A percentile compares a stretch with the other conserved stretches of the same genome.
phyloP scores from a whole-genome alignment of 2,797 vertebrate species.

The Catamblyrhynchus diadema region DNA sequence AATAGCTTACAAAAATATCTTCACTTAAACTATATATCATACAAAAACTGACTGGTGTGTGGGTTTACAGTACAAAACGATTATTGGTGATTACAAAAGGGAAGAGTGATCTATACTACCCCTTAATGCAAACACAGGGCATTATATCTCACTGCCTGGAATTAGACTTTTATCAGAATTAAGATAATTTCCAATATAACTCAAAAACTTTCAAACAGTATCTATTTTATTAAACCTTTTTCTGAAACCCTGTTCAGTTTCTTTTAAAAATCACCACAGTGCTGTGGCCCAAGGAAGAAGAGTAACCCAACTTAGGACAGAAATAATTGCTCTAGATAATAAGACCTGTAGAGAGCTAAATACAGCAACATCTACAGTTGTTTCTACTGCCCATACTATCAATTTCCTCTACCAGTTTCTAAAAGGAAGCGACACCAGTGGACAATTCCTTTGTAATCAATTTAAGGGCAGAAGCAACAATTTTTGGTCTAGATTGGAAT shows the following conservation, averaged over 20 bases:
- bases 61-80: conserved; percentile 47
- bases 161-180: conserved; percentile 16
- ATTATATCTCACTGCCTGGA: conserved; percentile 32
- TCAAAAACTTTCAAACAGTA: conserved; percentile 19
- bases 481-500: conserved; percentile 63
- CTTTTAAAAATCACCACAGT: conserved; percentile 64
- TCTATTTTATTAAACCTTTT: conserved; percentile 40
- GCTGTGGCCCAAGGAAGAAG: conserved; percentile 10
- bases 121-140: conserved; percentile 15
- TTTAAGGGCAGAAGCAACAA: conserved; percentile 61
- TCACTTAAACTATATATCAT: conserved; percentile 15
- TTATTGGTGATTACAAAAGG: conserved; percentile 50
- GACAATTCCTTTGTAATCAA: conserved; percentile 46
- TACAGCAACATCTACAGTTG: conserved; percentile 50
- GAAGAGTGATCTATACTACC: conserved; percentile 41
- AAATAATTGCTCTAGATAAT: conserved; percentile 31
- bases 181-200: conserved; percentile 23
- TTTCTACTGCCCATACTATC: conserved; percentile 54
- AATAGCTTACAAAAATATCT: conserved; percentile 45
- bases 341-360: background rate
- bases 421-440: conserved; percentile 1
- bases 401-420: background rate
- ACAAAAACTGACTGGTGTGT: background rate
- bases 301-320: conserved; percentile 10
- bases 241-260: conserved; percentile 38